Evolutionary conservation across 37 sponge, comb jelly and placozoan genomes (phyloP), one percentile per base, ranked within the genome.

Genomic region (Cliona cf. orientalis): DNA sequence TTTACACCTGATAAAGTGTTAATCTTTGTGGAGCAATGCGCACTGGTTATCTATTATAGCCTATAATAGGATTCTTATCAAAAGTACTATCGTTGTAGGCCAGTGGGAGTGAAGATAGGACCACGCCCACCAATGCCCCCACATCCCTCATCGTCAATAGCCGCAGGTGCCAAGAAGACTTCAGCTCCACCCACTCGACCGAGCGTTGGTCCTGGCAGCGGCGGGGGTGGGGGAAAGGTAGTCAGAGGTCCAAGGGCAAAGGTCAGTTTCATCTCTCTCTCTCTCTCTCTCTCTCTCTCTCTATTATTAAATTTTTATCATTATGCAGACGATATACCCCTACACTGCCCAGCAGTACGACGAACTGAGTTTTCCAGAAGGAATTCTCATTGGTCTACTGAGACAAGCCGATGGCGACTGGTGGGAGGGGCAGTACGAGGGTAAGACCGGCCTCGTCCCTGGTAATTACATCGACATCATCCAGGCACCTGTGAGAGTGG

Each of bases 381-480:
- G 87, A 3, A 58, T 37, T 3, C 32, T 87, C 0, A 12, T 58
- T 19, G 69, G 73, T 23, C 26, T 74, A 25, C 43, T 33, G 28
- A 44, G 39, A 66, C 45, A 74, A 1, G 78, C 67, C 58, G 71
- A 67, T 41, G 58, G 39, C 6, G 33, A 39, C 14, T 80, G 80
- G 80, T 56, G 66, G 69, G 41, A 86, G 69, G 87, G 83, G 26
- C 77, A 58, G 33, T 19, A 79, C n/a, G 44, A 78, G 7, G 84
- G 87, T 1, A 75, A 72, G 31, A 53, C 62, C 14, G 92, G 92
- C 33, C 66, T 91, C 37, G 82, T 86, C 1, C 92, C 92, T 25
- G 64, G 66, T 29, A 91, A 81, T 71, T 91, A 91, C 60, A 60
- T 91, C 22, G 28, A 76, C 14, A 71, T 91, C 34, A 86, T 86